phyloP scores from a whole-genome alignment of 2,113 vertebrate species.

The Setophaga petechia region DNA sequence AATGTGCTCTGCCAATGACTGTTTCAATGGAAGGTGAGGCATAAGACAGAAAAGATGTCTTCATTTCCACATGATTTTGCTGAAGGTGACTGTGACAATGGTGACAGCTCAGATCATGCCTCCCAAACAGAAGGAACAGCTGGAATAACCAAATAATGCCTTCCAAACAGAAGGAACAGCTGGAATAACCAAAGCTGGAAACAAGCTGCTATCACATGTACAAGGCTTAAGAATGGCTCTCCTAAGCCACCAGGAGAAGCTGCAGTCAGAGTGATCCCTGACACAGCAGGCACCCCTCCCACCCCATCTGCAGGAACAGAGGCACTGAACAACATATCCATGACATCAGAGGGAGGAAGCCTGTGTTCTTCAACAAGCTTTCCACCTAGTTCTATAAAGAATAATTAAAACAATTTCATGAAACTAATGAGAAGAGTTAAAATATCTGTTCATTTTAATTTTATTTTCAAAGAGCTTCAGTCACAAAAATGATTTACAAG shows the following conservation, averaged over 20 bases:
- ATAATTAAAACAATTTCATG: neutral
- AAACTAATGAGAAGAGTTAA: conserved; percentile 29
- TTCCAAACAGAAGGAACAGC: neutral
- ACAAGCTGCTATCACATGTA: neutral
- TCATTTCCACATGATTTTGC: neutral
- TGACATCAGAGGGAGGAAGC: neutral
- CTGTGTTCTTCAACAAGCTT: neutral
- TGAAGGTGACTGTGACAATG: neutral
- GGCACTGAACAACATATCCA: neutral
- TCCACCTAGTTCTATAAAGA: neutral
- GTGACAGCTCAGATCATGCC: neutral
- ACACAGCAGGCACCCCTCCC: neutral
- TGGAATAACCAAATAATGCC: neutral
- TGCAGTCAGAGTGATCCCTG: neutral
- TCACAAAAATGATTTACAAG: conserved; percentile 76
- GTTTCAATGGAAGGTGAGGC: neutral
- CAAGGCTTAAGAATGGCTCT: neutral
- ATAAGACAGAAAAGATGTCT: neutral
- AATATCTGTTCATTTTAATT: conserved; percentile 62
- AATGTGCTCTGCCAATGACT: neutral
- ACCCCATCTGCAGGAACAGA: neutral
- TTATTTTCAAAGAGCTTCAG: conserved; percentile 78
- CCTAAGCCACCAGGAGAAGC: neutral
- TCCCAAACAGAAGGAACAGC: neutral
- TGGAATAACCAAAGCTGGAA: neutral